A percentile compares a stretch with the other conserved stretches of the same genome.
These are phyloP conservation scores for Sinotaia quadrata DNA, from an alignment of 2,888 invertebrate species.

Conservation along the genomic window DNA sequence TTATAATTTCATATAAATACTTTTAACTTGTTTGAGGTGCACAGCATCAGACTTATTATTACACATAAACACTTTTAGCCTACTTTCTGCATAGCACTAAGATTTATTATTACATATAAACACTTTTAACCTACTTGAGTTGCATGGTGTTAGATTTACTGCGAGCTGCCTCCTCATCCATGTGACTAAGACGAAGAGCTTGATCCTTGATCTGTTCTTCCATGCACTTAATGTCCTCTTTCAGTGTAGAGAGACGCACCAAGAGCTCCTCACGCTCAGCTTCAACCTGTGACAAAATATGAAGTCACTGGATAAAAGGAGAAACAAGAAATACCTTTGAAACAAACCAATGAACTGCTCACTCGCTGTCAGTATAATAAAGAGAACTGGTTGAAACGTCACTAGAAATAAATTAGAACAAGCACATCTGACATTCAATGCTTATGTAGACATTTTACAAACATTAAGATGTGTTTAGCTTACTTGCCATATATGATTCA, in stretches of 20 bases:
- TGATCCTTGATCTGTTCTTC: conserved; percentile 66
- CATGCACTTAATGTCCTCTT: conserved; percentile 57
- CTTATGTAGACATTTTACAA: no score
- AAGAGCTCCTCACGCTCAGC: conserved; percentile 61
- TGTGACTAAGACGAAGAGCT: conserved; percentile 52
- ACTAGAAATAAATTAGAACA: no score
- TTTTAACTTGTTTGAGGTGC: background rate
- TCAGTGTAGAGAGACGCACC: conserved; percentile 53
- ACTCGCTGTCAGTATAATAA: no score
- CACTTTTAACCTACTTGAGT: conserved; percentile 60
- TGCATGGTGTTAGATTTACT: conserved; percentile 65
- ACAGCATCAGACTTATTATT: background rate
- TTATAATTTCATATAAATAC: no score
- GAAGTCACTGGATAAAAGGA: no score
- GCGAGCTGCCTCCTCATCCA: conserved; percentile 59
- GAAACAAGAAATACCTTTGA: no score
- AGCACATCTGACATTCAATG: no score
- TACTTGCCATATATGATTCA: no score
- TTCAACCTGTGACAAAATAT: conserved; percentile 56
- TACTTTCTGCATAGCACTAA: background rate
- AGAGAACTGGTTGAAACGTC: no score
- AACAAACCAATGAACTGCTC: no score
- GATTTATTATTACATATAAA: background rate
- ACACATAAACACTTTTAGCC: background rate
- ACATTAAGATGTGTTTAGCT: no score